Evolutionary conservation across 1,140 invertebrate species (phyloP), one percentile per base, ranked within the genome.

Genomic region (Hypothenemus hampei): DNA sequence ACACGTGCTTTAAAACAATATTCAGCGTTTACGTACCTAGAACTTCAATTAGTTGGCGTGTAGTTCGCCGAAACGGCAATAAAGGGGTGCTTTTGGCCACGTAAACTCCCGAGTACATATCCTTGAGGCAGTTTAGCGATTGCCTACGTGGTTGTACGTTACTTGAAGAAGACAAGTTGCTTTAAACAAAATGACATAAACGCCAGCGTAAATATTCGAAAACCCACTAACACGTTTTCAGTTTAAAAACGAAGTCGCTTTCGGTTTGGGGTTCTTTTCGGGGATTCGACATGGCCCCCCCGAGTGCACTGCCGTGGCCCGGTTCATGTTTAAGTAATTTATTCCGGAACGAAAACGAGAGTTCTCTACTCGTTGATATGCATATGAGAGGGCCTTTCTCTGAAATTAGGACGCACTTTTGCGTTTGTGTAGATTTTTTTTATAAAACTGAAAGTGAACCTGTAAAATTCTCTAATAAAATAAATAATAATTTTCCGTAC

Each of bases 271-370:
- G 46, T 23, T 49, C 33, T 49, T 49, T 49, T 49, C 22, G 46
- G 63, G 63, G 63, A 63, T 61, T 65, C 59, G 55, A 54, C 61
- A 56, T 48, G 59, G 48, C 58, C 61, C 63, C 63, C 63, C 57
- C 59, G 63, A 63, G 63, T 65, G 61, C 60, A 65, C 52, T 65
- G 63, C 58, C 58, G 60, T 57, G 59, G 61, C 63, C 43, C 63
- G 60, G 57, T 60, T 65, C 63, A 65, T 65, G 63, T 65, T 65
- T 65, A 63, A 63, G 58, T 61, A 65, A 65, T 65, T 65, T 65
- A 65, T 65, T 59, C 63, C 55, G 52, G 57, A 57, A 65, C 57
- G 63, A 65, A 63, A 65, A 58, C 41, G 61, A 65, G 61, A 65
- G 63, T 65, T 51, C 37, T n/a, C 48, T 7, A 35, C 45, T 35